Conservation (phyloP, 1,140 invertebrate species). For the Pinna nobilis region DNA sequence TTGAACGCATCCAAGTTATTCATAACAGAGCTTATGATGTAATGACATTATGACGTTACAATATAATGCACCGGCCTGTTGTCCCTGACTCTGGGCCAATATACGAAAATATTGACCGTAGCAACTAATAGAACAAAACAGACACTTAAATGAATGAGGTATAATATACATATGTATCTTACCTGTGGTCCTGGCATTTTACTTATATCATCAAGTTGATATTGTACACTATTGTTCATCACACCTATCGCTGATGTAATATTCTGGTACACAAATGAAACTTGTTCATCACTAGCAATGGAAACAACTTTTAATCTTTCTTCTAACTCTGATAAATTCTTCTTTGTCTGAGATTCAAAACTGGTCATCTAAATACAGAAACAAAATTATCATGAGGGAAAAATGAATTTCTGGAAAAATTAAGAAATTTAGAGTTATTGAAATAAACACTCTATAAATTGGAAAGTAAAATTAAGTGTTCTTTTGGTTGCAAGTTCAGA, state of each 20-base stretch:
- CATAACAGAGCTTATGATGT: too few species aligned
- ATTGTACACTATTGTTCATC: slow-evolving; percentile 22
- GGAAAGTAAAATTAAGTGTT: neutral
- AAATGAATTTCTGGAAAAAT: too few species aligned
- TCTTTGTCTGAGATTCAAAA: slow-evolving; percentile 19
- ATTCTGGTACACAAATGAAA: slow-evolving; percentile 22
- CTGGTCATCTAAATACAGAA: too few species aligned
- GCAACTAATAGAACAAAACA: too few species aligned
- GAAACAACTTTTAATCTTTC: neutral
- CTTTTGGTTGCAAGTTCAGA: neutral
- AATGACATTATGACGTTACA: too few species aligned
- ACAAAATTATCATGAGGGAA: too few species aligned
- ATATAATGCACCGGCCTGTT: too few species aligned
- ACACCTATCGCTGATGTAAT: slow-evolving; percentile 16
- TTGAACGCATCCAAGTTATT: too few species aligned
- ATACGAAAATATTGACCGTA: too few species aligned
- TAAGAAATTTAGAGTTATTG: neutral
- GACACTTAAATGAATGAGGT: too few species aligned
- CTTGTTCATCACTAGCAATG: neutral
- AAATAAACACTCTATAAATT: neutral
- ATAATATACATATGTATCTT: too few species aligned
- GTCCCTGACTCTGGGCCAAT: too few species aligned
- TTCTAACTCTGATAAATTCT: slow-evolving; percentile 2
- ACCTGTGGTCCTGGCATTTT: slow-evolving; percentile 42
- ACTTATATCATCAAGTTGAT: slow-evolving; percentile 27